Percentiles rank a stretch among this genome's conserved stretches.
Conservation (phyloP, 1,140 invertebrate genomes). For the Pseudoatta argentina region DNA sequence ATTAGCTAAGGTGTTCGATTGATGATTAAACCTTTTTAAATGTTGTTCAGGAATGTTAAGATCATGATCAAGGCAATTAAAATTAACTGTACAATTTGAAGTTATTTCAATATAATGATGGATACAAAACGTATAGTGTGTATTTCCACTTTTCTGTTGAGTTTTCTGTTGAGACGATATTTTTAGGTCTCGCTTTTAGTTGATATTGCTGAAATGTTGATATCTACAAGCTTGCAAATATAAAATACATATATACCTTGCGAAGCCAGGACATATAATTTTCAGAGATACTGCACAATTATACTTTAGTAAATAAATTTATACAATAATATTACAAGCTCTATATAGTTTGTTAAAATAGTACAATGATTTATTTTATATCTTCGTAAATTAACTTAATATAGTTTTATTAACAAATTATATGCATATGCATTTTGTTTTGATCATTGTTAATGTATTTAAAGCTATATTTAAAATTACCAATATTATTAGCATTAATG, state of each 20-base stretch:
- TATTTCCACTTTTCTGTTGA: neutral
- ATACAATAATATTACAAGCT: neutral
- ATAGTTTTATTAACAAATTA: neutral
- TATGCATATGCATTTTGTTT: neutral
- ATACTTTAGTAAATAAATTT: constrained; percentile 7
- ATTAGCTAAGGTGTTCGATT: too few relatives aligned
- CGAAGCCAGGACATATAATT: constrained; percentile 6
- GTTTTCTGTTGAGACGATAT: neutral
- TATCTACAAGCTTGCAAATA: constrained; percentile 15
- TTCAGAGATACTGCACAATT: neutral
- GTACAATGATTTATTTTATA: neutral
- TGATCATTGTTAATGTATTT: neutral
- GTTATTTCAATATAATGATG: neutral
- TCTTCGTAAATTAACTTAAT: neutral
- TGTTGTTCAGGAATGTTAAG: too few relatives aligned
- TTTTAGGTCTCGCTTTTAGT: neutral
- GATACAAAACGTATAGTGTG: neutral
- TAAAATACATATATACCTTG: constrained; percentile 29
- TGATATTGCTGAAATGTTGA: constrained; percentile 33
- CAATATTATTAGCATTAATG: neutral
- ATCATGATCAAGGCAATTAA: neutral
- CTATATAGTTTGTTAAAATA: neutral
- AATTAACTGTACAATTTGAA: constrained; percentile 3
- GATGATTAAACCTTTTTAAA: too few relatives aligned
- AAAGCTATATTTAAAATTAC: neutral